Evolutionary conservation across 2,113 vertebrate species (phyloP), one percentile per base, ranked within the genome.

Genomic region (Zeus faber): DNA sequence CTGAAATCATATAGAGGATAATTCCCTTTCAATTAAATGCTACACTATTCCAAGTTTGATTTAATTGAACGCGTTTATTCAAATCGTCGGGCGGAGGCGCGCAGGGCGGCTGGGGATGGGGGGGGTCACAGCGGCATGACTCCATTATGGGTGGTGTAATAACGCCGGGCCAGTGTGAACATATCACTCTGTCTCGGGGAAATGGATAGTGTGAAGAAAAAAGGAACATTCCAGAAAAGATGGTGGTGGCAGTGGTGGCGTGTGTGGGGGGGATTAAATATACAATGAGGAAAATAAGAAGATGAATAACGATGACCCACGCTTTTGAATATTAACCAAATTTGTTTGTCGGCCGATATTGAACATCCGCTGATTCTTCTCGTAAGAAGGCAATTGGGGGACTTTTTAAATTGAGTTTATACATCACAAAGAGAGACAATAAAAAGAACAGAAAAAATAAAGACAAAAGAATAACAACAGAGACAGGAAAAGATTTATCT

Each of bases 21-120:
- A 83, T 87, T 87, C 81, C 69, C 83, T 85, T 87, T 87, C 85
- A 87, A 87, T 87, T 87, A 84, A 85, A 84, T 84, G 81, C 83
- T 78, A 83, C 83, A 84, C 70, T 83, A 81, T 84, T 84, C 69
- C 73, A 80, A 77, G 85, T 84, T 83, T 85, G 70, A 84, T 87
- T 85, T 83, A 87, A 87, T 84, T 84, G 81, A 83, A 77, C 77
- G 76, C 76, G 52, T 53, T 82, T 76, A 76, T 82, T 79, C 80
- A 87, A 82, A 87, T 82, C 37, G 51, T 25, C 53, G 53, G 7
- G 22, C 1, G 21, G 40, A 16, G 40, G 50, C 20, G 35, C 20
- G 37, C 9, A 39, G 23, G 22, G n/a, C 0, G 17, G 31, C 47
- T 52, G 49, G 58, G 25, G n/a, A 29, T 58, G 45, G 35, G 31